A percentile compares a stretch with the other conserved stretches of the same genome.
Conservation (phyloP, 2,113 vertebrate species). For the Vulpes vulpes region DNA sequence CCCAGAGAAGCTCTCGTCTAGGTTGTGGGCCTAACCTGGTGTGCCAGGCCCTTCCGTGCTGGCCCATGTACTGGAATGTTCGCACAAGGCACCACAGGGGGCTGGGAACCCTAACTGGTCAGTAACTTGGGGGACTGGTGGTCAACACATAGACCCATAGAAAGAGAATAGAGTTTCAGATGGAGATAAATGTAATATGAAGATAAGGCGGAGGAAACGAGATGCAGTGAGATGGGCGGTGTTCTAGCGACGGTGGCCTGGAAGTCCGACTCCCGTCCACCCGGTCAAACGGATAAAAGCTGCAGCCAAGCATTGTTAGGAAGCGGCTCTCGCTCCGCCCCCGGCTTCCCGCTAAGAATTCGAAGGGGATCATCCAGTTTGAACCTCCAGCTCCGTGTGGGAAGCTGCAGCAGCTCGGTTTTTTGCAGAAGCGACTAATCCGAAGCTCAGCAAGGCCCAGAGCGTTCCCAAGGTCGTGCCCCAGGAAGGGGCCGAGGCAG, state of each 20-base stretch:
- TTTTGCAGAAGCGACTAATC: not conserved
- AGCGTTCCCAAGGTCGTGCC: not conserved
- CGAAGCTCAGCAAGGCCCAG: not conserved
- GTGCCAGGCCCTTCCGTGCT: not conserved
- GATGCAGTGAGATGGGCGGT: not conserved
- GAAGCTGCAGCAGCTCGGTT: not conserved
- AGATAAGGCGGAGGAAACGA: not conserved
- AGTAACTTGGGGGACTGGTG: not conserved
- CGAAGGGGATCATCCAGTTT: not conserved
- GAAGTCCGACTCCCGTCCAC: not conserved
- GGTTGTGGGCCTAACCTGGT: not conserved
- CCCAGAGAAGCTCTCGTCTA: not conserved
- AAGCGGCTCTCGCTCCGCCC: not conserved
- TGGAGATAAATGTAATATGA: not conserved
- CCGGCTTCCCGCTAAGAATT: not conserved
- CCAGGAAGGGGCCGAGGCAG: not conserved
- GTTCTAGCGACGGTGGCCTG: not conserved
- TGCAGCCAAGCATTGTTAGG: not conserved
- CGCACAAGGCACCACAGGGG: not conserved
- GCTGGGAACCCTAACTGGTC: not conserved
- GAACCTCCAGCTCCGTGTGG: not conserved
- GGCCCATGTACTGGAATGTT: not conserved
- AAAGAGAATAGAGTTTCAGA: not conserved
- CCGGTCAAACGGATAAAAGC: not conserved
- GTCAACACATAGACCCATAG: not conserved